These are phyloP conservation scores for Morpho helenor DNA, from an alignment of 2,888 invertebrate genomes.

Conservation along the genomic window DNA sequence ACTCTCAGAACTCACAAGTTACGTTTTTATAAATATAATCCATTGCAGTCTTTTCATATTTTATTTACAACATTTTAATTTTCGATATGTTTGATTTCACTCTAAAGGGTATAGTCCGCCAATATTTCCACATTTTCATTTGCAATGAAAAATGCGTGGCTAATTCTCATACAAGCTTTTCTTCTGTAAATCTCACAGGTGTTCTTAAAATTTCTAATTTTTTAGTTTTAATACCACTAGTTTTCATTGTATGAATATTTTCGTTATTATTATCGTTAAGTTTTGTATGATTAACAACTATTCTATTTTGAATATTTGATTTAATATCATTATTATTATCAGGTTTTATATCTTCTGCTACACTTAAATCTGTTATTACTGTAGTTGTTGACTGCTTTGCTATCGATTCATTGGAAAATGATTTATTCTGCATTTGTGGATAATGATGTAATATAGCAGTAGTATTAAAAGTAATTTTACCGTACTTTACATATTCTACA, in stretches of 20 bases:
- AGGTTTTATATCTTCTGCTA: slow-evolving; percentile 36
- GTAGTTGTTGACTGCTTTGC: slow-evolving; percentile 31
- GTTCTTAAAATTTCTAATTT: slow-evolving; percentile 47
- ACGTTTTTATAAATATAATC: slow-evolving; percentile 17
- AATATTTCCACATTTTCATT: slow-evolving; percentile 40
- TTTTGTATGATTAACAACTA: slow-evolving; percentile 33
- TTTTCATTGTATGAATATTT: slow-evolving; percentile 29
- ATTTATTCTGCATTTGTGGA: slow-evolving; percentile 56
- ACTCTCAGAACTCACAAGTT: slow-evolving; percentile 17
- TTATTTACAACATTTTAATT: slow-evolving; percentile 51
- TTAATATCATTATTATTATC: slow-evolving; percentile 58
- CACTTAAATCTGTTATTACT: slow-evolving; percentile 55
- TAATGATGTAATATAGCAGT: slow-evolving; percentile 71
- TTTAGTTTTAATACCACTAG: slow-evolving; percentile 38
- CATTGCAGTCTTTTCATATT: slow-evolving; percentile 49
- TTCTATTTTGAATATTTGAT: slow-evolving; percentile 33
- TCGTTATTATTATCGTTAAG: slow-evolving; percentile 62
- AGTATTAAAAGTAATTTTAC: slow-evolving; percentile 70
- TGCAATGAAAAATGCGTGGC: slow-evolving; percentile 41
- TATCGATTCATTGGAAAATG: slow-evolving; percentile 26
- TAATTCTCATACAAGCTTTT: slow-evolving; percentile 71
- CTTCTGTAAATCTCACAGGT: slow-evolving; percentile 66
- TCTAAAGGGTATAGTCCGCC: slow-evolving; percentile 40
- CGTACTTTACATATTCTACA: slow-evolving; percentile 63
- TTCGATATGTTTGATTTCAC: slow-evolving; percentile 51